A percentile compares a stretch with the other conserved stretches of the same genome.
Evolutionary conservation across 2,888 invertebrate genomes (phyloP).

Genomic region (Drosophila meridionalis): DNA sequence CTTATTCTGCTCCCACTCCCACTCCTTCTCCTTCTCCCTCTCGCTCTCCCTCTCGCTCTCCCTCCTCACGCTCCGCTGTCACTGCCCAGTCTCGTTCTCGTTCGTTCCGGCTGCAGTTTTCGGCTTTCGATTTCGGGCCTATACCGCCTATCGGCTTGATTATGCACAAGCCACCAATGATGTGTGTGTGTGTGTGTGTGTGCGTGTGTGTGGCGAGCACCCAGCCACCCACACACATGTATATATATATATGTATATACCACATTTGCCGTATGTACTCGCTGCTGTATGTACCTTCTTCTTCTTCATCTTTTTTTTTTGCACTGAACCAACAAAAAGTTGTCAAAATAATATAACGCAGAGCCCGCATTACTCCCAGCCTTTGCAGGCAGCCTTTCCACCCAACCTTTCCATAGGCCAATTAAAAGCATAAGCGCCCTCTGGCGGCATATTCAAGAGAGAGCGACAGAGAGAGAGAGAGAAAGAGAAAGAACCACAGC

Average conservation of each 20-base stretch:
- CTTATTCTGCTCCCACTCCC: background rate
- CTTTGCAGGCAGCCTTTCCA: background rate
- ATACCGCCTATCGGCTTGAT: constrained; percentile 67
- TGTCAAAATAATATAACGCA: constrained; percentile 62
- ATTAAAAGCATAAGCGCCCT: constrained; percentile 46
- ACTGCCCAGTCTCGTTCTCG: background rate
- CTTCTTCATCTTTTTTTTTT: constrained; percentile 29
- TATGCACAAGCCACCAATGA: constrained; percentile 81
- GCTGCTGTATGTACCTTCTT: constrained; percentile 19
- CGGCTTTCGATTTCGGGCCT: constrained; percentile 65
- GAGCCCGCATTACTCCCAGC: constrained; percentile 49
- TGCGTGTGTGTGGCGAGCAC: constrained; percentile 50
- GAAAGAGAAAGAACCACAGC: no score
- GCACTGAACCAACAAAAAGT: constrained; percentile 48
- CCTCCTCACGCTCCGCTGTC: background rate
- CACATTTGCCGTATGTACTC: constrained; percentile 25
- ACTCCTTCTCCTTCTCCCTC: background rate
- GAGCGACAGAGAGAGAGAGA: background rate
- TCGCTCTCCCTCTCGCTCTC: background rate
- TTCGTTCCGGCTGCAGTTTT: constrained; percentile 50
- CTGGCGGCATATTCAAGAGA: constrained; percentile 4
- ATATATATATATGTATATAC: background rate
- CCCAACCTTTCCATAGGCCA: constrained; percentile 31
- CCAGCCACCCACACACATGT: constrained; percentile 11
- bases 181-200: constrained; percentile 73